Evolutionary conservation across 2,888 invertebrate genomes (phyloP).

Genomic region (Phania funesta): DNA sequence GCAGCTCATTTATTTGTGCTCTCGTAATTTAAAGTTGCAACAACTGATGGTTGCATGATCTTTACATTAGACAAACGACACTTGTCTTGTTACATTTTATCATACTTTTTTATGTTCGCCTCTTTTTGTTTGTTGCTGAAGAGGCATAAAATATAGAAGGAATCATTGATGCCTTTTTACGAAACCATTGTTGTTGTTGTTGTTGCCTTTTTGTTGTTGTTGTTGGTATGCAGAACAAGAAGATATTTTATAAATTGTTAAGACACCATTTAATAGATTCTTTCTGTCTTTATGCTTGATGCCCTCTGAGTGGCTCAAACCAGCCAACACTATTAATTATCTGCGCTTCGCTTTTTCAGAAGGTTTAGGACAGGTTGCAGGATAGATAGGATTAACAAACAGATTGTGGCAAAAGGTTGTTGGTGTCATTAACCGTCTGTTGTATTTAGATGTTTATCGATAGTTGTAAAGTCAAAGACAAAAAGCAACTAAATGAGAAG

Average conservation of each 20-base stretch:
- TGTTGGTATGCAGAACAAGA: conserved; percentile 25
- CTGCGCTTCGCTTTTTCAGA: background rate
- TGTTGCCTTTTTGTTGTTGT: conserved; percentile 8
- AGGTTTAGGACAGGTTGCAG: conserved; percentile 41
- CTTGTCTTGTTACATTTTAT: conserved; percentile 39
- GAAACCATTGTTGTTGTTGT: no score
- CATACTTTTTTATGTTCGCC: background rate
- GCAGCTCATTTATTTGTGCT: conserved; percentile 2
- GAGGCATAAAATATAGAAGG: background rate
- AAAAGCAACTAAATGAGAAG: background rate
- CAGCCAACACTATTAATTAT: conserved; percentile 25
- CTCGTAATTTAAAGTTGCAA: conserved; percentile 20
- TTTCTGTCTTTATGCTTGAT: conserved; percentile 4
- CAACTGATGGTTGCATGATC: conserved; percentile 58
- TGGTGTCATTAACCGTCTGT: conserved; percentile 61
- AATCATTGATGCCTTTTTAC: conserved; percentile 27
- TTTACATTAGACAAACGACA: conserved; percentile 62
- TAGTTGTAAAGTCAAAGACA: conserved; percentile 21
- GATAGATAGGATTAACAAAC: conserved; percentile 51
- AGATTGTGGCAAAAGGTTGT: conserved; percentile 56
- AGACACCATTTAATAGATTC: conserved; percentile 52
- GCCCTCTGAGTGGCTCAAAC: conserved; percentile 1
- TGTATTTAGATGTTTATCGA: conserved; percentile 55
- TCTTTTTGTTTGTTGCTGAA: background rate
- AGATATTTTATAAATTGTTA: conserved; percentile 31